Percentiles rank a stretch among this genome's conserved stretches.
phyloP scores from a whole-genome alignment of 2,113 vertebrate genomes.

The Salvelinus namaycush region DNA sequence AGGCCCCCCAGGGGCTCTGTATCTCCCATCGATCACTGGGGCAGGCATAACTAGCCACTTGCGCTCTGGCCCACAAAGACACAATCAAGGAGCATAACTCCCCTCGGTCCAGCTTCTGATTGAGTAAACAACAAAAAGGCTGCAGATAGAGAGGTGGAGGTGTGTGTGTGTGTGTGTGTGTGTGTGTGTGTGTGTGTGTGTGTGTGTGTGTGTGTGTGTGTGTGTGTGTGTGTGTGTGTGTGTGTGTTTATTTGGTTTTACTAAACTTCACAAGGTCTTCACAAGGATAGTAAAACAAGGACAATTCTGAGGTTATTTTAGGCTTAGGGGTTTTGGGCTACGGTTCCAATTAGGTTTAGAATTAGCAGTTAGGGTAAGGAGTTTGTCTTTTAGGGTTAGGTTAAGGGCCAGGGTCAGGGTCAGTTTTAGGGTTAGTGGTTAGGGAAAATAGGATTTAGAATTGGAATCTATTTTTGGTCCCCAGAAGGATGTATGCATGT shows the following conservation, averaged over 20 bases:
- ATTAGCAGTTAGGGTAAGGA: too few species aligned
- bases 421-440: too few species aligned
- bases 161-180: neutral
- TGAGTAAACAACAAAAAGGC: conserved; percentile 11
- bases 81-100: conserved; percentile 1
- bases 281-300: neutral
- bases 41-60: conserved; percentile 7
- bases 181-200: neutral
- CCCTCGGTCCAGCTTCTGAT: neutral
- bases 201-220: too few species aligned
- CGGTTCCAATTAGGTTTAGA: too few species aligned
- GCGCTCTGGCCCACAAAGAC: conserved; percentile 9
- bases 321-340: neutral
- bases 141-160: neutral
- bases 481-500: too few species aligned
- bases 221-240: neutral
- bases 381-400: too few species aligned
- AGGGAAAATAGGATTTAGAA: too few species aligned
- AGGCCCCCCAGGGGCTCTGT: neutral
- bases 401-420: too few species aligned
- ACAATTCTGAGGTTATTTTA: neutral
- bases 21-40: conserved; percentile 14
- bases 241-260: neutral
- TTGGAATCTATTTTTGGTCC: too few species aligned
- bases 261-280: neutral